phyloP scores from a whole-genome alignment of 2,888 invertebrate species.

The Nysson spinosus region DNA sequence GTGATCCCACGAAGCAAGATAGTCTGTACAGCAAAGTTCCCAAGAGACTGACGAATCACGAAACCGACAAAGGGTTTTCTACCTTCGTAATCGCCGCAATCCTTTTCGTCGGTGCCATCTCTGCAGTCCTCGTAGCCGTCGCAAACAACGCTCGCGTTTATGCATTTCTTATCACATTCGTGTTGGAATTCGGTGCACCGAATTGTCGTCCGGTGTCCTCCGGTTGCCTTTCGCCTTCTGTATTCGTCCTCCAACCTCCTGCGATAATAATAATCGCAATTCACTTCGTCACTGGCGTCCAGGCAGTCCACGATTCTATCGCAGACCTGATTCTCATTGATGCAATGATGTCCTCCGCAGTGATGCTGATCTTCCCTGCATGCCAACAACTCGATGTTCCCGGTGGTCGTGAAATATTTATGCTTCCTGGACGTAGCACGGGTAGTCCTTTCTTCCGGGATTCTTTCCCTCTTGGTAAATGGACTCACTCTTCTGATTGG shows the following conservation, averaged over 20 bases:
- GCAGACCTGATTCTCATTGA: constrained; percentile 80
- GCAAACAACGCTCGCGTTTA: constrained; percentile 79
- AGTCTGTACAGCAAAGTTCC: constrained; percentile 10
- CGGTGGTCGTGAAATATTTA: too few species aligned
- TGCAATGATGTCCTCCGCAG: constrained; percentile 78
- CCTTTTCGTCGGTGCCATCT: constrained; percentile 81
- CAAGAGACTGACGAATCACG: background rate
- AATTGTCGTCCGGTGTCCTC: too few species aligned
- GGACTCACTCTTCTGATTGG: too few species aligned
- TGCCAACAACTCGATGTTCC: too few species aligned
- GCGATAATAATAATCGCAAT: constrained; percentile 75
- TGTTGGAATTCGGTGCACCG: too few species aligned
- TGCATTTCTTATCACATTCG: constrained; percentile 80
- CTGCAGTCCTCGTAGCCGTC: constrained; percentile 80
- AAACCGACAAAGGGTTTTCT: constrained; percentile 11
- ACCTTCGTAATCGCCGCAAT: constrained; percentile 51
- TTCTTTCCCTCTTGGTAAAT: too few species aligned
- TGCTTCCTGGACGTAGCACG: too few species aligned
- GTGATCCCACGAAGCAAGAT: background rate
- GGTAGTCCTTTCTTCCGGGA: too few species aligned
- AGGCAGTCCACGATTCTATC: constrained; percentile 81
- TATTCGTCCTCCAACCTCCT: too few species aligned
- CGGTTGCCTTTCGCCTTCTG: too few species aligned
- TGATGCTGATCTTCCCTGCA: too few species aligned
- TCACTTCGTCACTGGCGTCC: constrained; percentile 81